Evolutionary conservation across 2,113 vertebrate genomes (phyloP), one percentile per base, ranked within the genome.

Genomic region (Neoarius graeffei): DNA sequence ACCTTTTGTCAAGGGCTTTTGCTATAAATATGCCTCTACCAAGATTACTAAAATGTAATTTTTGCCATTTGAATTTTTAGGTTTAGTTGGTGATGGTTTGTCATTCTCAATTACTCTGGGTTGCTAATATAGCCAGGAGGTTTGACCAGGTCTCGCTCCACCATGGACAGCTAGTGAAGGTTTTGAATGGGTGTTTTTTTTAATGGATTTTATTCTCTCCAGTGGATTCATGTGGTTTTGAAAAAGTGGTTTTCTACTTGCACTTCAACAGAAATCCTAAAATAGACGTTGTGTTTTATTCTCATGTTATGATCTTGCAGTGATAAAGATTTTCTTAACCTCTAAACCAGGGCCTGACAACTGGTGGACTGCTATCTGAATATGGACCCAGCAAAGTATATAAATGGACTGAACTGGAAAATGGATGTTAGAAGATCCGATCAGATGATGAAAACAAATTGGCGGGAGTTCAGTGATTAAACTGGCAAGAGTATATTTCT

Each of bases 111-210:
- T 87, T 87, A 89, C 54, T 87, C 64, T 52, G 83, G 74, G 69
- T 85, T 74, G 88, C 92, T 91, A 91, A 92, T 77, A 83, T 80
- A 93, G 94, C 94, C 92, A 92, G 94, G 93, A 94, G 93, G 92
- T 94, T 60, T 62, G 56, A 60, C 27, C 57, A 62, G 30, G 56
- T 48, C 92, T 93, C 89, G 85, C 82, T 84, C 23, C 4, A 74
- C 30, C 56, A 83, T 27, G 23, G 76, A 84, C 64, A 76, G 64
- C 54, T 60, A 71, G 30, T 50, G 19, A 83, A 48, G 17, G 23
- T 35, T 89, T 42, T 50, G 42, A 87, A 64, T 74, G 59, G 15
- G 48, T 86, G 64, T 85, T 79, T 54, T 86, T 86, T 86, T 11
- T 80, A 2, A 56, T 30, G 20, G 19, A 25, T 54, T 69, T 67